These are phyloP conservation scores for Harlomillsia oculata DNA, from an alignment of 1,140 invertebrate genomes.

Conservation along the genomic window DNA sequence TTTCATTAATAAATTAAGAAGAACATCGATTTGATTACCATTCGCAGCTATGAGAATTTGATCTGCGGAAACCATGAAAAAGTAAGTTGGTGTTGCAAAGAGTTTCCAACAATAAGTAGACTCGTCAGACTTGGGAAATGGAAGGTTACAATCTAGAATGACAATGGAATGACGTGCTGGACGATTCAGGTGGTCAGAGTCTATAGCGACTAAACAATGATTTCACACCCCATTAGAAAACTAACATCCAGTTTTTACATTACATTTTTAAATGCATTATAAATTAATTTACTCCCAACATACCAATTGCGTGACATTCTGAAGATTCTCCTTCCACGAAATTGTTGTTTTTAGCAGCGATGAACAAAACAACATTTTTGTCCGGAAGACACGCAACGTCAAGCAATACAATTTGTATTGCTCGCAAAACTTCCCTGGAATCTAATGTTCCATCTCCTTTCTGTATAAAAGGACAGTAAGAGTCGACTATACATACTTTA, in stretches of 20 bases:
- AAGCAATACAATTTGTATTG: slow-evolving; percentile 29
- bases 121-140: slow-evolving; percentile 7
- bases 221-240: no score
- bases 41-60: neutral
- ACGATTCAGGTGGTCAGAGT: neutral
- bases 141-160: no score
- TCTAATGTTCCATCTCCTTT: no score
- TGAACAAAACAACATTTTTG: slow-evolving; percentile 22
- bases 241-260: no score
- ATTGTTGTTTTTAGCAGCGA: slow-evolving; percentile 23
- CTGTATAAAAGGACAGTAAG: no score
- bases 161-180: no score
- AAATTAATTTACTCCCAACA: neutral
- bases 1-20: neutral
- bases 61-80: slow-evolving; percentile 22
- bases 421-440: no score
- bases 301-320: slow-evolving; percentile 31
- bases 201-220: no score
- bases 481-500: no score
- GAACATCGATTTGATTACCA: neutral
- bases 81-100: slow-evolving; percentile 4
- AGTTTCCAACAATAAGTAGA: slow-evolving; percentile 23
- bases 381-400: slow-evolving; percentile 16
- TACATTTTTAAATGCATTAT: no score
- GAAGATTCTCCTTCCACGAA: no score